These are phyloP conservation scores for Caenorhabditis zanzibari DNA, from an alignment of 2,888 invertebrate genomes.

Conservation along the genomic window DNA sequence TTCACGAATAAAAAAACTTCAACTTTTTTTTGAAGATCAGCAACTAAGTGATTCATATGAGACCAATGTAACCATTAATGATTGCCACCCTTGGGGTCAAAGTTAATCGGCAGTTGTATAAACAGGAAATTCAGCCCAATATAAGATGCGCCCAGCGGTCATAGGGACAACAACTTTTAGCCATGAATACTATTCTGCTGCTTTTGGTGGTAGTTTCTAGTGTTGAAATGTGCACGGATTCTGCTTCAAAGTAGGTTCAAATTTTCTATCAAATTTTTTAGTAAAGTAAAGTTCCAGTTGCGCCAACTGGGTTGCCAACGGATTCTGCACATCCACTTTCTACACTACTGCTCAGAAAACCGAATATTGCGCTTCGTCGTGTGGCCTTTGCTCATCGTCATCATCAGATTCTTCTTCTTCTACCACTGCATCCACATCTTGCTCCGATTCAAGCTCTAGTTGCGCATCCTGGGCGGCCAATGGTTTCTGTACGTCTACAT, in stretches of 20 bases:
- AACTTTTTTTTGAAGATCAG: slow-evolving; percentile 23
- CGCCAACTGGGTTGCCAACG: slow-evolving; percentile 43
- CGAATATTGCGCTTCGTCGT: slow-evolving; percentile 12
- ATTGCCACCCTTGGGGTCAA: slow-evolving; percentile 31
- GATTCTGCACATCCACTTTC: slow-evolving; percentile 30
- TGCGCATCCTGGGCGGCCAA: slow-evolving; percentile 36
- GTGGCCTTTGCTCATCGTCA: too few species aligned
- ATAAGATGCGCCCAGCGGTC: slow-evolving; percentile 25
- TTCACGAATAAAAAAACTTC: slow-evolving; percentile 3
- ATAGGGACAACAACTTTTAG: slow-evolving; percentile 12
- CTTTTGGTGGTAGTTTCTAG: neutral
- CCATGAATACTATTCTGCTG: slow-evolving; percentile 23
- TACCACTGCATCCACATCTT: slow-evolving; percentile 15
- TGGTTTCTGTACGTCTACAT: slow-evolving; percentile 45
- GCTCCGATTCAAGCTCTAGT: slow-evolving; percentile 10
- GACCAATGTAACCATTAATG: slow-evolving; percentile 7
- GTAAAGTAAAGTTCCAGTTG: slow-evolving; percentile 24
- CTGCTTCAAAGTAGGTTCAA: slow-evolving; percentile 34
- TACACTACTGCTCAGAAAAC: slow-evolving; percentile 46
- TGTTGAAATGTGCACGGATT: slow-evolving; percentile 36
- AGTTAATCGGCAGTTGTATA: slow-evolving; percentile 27
- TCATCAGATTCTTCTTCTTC: slow-evolving; percentile 23
- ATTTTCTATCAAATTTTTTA: too few species aligned
- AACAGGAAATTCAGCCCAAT: slow-evolving; percentile 1
- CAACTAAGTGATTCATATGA: slow-evolving; percentile 47